Base-by-base conservation (phyloP, 1,140 invertebrate genomes). In the Agrilus planipennis region DNA sequence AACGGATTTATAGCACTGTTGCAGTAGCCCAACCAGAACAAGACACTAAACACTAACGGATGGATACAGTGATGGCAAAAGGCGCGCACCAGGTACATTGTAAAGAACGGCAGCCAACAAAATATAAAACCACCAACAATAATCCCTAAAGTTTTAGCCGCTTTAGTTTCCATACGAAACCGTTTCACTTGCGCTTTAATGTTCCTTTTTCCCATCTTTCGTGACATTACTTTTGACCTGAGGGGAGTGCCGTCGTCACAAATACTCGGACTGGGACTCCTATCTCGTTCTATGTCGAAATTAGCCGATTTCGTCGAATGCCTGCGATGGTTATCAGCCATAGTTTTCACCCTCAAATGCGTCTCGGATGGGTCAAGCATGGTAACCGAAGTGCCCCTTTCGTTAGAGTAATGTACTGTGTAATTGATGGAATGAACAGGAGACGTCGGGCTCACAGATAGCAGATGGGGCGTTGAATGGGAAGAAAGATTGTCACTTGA, bases 1-100 rank as follows among this genome's bases (percentile, higher is more conserved):
- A 85, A 76, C 1, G 91, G 92, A 61, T 95, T 96, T 44, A 93
- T 81, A 16, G 90, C 89, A 9, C 86, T 92, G 63, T 97, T 97
- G 60, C 89, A 89, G 62, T 97, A 98, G 2, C 93, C 93, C 17
- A 97, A 71, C 91, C 92, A 97, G 64, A 95, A 96, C 5, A 95
- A 75, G 1, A 95, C 76, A 27, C 84, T 91, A 64, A 95, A 91
- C 22, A 89, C 65, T 29, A 85, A 71, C 1, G 78, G 75, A 38
- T 82, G 75, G 21, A 89, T 85, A 60, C 84, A 89, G 37, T 77
- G 72, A 2, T 72, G 72, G 49, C 82, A 89, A 57, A 93, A 89
- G 0, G 84, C 85, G 36, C 84, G 70, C 16, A 88, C 72, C 18
- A 93, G 70, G 61, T 95, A 95, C 69, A 92, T 81, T 5, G 84